Evolutionary conservation across 2,113 vertebrate species (phyloP).

Genomic region (Myotis davidii): DNA sequence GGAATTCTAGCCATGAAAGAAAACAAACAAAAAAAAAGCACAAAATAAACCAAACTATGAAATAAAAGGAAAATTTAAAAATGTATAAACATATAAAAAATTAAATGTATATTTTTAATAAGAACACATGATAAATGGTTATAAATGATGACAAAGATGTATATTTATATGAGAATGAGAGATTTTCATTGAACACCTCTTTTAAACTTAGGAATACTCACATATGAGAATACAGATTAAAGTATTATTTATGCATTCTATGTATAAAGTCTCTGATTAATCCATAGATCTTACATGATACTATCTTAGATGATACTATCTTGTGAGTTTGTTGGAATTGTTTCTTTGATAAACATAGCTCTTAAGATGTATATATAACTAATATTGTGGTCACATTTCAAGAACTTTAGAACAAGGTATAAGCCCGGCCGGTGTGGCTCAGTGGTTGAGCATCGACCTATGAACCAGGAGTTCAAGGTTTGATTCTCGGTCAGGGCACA

Average conservation of each 20-base stretch:
- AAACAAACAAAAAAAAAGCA: constrained; percentile 85
- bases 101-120: constrained; percentile 36
- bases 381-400: constrained; percentile 7
- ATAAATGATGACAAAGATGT: constrained; percentile 15
- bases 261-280: not conserved
- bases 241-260: constrained; percentile 29
- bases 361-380: not conserved
- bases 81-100: constrained; percentile 50
- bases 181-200: not conserved
- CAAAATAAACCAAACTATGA: constrained; percentile 82
- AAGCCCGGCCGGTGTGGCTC: not conserved
- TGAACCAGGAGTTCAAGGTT: no score
- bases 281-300: not conserved
- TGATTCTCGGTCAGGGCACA: no score
- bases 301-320: not conserved
- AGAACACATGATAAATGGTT: constrained; percentile 32
- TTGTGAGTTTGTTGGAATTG: not conserved
- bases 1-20: constrained; percentile 88
- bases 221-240: not conserved
- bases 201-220: constrained; percentile 7
- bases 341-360: not conserved
- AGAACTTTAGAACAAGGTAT: constrained; percentile 20
- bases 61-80: constrained; percentile 78
- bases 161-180: constrained; percentile 10
- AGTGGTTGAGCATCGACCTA: no score